A percentile compares a stretch with the other conserved stretches of the same genome.
phyloP scores from a whole-genome alignment of 2,888 invertebrate genomes.

The Arge pagana region DNA sequence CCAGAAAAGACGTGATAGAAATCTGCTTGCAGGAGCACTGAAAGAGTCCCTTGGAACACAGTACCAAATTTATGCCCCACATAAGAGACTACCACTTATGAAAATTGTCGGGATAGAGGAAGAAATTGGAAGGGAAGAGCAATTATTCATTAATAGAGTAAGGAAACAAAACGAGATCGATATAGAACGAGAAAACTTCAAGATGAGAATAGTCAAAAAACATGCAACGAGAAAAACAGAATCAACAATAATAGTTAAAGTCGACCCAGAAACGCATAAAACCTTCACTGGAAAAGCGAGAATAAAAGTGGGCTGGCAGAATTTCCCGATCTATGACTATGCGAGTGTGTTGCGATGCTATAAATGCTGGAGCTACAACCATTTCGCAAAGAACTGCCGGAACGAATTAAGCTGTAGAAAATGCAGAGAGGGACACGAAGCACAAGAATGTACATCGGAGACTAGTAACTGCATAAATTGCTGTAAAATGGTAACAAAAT shows the following conservation, averaged over 20 bases:
- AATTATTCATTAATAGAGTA: constrained; percentile 4
- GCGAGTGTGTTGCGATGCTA: constrained; percentile 14
- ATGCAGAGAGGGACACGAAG: background rate
- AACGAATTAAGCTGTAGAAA: background rate
- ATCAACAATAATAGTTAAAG: constrained; percentile 4
- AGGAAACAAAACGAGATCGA: constrained; percentile 1
- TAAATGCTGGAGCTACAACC: constrained; percentile 16
- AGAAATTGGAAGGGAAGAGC: background rate
- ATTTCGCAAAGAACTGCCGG: background rate
- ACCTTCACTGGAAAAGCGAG: background rate
- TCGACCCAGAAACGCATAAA: constrained; percentile 1
- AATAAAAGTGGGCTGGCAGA: constrained; percentile 11
- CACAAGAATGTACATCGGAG: too few species aligned
- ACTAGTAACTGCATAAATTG: background rate
- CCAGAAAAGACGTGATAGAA: constrained; percentile 1
- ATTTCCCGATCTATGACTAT: background rate
- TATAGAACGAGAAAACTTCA: background rate
- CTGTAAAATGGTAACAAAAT: background rate
- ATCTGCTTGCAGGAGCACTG: background rate
- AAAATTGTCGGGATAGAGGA: constrained; percentile 13
- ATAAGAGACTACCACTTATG: constrained; percentile 11
- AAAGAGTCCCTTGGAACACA: background rate
- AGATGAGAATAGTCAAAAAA: constrained; percentile 3
- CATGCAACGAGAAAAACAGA: background rate
- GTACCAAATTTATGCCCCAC: constrained; percentile 9